A percentile compares a stretch with the other conserved stretches of the same genome.
Conservation (phyloP, 2,888 invertebrate genomes). For the Autographa gamma region DNA sequence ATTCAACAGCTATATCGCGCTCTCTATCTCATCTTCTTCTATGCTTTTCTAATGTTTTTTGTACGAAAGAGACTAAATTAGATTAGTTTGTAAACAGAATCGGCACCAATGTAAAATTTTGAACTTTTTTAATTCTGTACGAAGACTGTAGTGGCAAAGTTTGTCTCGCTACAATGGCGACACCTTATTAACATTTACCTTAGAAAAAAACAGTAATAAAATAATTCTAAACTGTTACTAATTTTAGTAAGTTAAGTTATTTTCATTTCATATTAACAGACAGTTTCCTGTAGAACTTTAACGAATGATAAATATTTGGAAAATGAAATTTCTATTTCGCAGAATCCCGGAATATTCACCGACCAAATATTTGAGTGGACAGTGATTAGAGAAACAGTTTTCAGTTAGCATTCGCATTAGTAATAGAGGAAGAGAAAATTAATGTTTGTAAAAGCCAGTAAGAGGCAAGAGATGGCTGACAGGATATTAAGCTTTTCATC, state of each 20-base stretch:
- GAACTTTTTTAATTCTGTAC: conserved; percentile 1
- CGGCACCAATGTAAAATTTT: conserved; percentile 4
- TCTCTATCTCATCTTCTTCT: neutral
- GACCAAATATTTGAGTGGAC: conserved; percentile 34
- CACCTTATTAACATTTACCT: conserved; percentile 4
- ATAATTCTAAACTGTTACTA: neutral
- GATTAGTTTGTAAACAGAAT: conserved; percentile 4
- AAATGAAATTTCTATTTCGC: conserved; percentile 13
- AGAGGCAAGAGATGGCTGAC: conserved; percentile 66
- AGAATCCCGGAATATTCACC: conserved; percentile 15
- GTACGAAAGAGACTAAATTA: neutral
- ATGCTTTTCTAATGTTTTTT: neutral
- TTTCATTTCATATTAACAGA: neutral
- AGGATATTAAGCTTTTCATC: conserved; percentile 82
- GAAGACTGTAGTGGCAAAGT: neutral
- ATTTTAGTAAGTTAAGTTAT: neutral
- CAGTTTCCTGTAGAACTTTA: neutral
- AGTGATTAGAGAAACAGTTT: conserved; percentile 54
- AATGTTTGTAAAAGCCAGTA: conserved; percentile 73
- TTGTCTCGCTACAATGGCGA: conserved; percentile 1
- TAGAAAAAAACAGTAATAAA: neutral
- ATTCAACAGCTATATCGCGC: neutral
- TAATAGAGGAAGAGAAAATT: conserved; percentile 79
- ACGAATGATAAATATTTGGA: neutral
- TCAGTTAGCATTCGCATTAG: conserved; percentile 61